phyloP scores from a whole-genome alignment of 2,113 vertebrate species.

The Pterocles gutturalis region DNA sequence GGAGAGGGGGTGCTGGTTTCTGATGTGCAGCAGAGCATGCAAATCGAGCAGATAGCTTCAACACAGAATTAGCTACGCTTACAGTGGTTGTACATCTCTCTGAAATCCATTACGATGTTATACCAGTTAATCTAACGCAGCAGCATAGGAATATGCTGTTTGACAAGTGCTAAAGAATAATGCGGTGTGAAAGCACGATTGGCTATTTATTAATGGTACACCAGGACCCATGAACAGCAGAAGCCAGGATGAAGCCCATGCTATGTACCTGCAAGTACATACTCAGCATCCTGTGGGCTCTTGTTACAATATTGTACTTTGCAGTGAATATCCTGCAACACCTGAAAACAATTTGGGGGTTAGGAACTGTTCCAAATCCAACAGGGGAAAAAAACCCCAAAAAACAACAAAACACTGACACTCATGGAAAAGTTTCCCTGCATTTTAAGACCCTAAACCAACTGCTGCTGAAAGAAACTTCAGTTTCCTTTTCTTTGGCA shows the following conservation, averaged over 20 bases:
- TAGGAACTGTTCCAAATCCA: conserved; percentile 18
- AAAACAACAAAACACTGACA: not conserved
- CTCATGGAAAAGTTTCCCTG: not conserved
- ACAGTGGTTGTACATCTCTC: not conserved
- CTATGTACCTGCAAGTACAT: not conserved
- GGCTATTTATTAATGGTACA: not conserved
- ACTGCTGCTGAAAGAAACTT: not conserved
- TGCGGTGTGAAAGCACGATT: not conserved
- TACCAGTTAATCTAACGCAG: not conserved
- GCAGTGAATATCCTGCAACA: not conserved
- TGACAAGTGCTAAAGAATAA: not conserved
- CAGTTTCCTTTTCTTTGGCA: not conserved
- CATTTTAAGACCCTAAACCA: not conserved
- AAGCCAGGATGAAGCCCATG: not conserved
- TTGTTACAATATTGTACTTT: not conserved
- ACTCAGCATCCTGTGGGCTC: not conserved
- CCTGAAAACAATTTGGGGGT: not conserved
- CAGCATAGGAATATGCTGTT: not conserved
- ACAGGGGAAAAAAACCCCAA: accelerated
- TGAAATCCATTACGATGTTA: not conserved
- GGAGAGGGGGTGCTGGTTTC: not conserved
- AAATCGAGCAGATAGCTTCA: not conserved
- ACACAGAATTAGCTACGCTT: not conserved
- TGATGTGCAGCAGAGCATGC: not conserved
- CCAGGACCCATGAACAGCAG: not conserved